Evolutionary conservation across 2,113 vertebrate species (phyloP).

Genomic region (Excalfactoria chinensis): DNA sequence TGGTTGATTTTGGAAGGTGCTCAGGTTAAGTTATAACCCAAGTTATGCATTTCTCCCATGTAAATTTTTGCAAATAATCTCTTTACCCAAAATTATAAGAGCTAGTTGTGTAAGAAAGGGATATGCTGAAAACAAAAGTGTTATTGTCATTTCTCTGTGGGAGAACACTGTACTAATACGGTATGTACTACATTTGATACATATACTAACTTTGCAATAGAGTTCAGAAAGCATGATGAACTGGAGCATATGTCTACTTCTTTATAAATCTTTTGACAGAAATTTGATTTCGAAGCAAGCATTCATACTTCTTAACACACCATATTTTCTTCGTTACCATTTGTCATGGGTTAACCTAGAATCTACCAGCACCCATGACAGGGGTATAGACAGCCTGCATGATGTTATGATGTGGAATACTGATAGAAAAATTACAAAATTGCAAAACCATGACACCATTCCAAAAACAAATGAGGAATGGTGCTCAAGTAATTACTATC

Average conservation of each 20-base stretch:
- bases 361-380: too few relatives aligned
- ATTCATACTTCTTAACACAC: neutral
- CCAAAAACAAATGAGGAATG: neutral
- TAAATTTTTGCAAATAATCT: neutral
- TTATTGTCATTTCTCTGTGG: neutral
- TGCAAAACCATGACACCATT: too few relatives aligned
- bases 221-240: neutral
- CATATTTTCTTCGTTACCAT: neutral
- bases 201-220: neutral
- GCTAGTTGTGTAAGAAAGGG: neutral
- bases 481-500: constrained; percentile 24
- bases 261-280: constrained; percentile 30
- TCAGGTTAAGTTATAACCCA: neutral
- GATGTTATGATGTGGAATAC: too few relatives aligned
- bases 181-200: neutral
- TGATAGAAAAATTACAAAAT: too few relatives aligned
- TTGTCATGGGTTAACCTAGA: too few relatives aligned
- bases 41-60: neutral
- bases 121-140: neutral
- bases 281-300: neutral
- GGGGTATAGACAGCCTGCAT: too few relatives aligned
- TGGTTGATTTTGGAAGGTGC: neutral
- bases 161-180: neutral
- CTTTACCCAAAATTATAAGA: neutral
- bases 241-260: neutral